Evolutionary conservation across 2,113 vertebrate genomes (phyloP), one percentile per base, ranked within the genome.

Genomic region (Casuarius casuarius): DNA sequence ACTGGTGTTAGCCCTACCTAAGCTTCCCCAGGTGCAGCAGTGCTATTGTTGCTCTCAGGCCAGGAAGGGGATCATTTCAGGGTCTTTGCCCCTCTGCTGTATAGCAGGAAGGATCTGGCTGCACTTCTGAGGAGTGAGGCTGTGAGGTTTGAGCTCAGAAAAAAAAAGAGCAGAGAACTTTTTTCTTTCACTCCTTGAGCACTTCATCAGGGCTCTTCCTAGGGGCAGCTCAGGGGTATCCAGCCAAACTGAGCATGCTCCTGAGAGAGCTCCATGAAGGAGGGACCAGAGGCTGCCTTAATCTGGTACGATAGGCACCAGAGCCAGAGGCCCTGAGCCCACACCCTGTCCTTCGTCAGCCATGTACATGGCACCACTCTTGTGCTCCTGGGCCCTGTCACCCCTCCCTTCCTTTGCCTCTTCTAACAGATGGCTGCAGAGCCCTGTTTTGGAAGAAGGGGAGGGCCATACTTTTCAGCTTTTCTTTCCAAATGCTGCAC

Each of bases 31-130:
- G 56, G 16, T n/a, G 49, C 33, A 18, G 22, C 8, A 1, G 1
- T 35, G 22, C 2, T 17, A 31, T 33, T 9, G 59, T 59, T 77
- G 11, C 11, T 58, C 12, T 19, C 52, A 76, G 67, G 48, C 11
- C 31, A 40, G 31, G 26, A 0, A 71, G 26, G 56, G 17, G 71
- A 9, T 15, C 4, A 22, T 48, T 48, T 0, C 2, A 28, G 11
- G 2, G 9, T 66, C 76, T 92, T 87, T 44, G 8, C 13, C 20
- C 20, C 0, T 0, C 14, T n/a, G 17, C 11, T 1, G 0, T 38
- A 19, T 38, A 44, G 40, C 0, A 6, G 35, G 38, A 72, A 75
- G 13, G 19, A 14, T 73, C 77, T 62, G 40, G 20, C 33, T 89
- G 56, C 29, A 59, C 42, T 62, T 81, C 16, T 16, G 46, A 77